These are phyloP conservation scores for Siniperca knerii DNA, from an alignment of 2,113 vertebrate species.

Conservation along the genomic window DNA sequence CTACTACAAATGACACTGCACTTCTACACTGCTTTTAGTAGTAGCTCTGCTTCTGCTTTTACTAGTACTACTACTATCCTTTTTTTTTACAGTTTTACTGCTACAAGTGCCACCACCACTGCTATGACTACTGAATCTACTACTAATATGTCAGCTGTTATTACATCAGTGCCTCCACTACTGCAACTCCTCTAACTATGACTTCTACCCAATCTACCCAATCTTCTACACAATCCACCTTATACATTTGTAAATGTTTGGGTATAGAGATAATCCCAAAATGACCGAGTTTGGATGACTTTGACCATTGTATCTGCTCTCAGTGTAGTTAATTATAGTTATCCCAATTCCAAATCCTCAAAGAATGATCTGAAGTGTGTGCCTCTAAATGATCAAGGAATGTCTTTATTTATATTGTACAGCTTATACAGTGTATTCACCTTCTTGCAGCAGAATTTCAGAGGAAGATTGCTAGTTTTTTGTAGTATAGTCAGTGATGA, in stretches of 20 bases:
- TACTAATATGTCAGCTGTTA: not conserved
- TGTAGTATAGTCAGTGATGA: not conserved
- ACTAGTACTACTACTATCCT: not conserved
- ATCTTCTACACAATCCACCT: too few relatives aligned
- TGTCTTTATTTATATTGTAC: not conserved
- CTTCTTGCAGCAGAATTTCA: not conserved
- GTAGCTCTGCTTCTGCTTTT: conserved; percentile 10
- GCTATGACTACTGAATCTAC: not conserved
- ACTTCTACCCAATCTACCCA: too few relatives aligned
- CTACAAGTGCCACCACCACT: not conserved
- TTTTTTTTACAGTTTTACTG: not conserved
- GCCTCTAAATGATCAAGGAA: not conserved
- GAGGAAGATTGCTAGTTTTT: not conserved
- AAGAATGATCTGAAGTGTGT: not conserved
- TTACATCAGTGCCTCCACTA: not conserved
- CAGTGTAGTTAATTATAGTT: not conserved
- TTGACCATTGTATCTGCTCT: not conserved
- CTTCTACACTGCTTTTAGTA: too few relatives aligned
- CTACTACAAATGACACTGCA: not conserved
- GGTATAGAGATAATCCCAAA: not conserved
- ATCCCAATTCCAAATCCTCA: not conserved
- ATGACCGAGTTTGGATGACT: not conserved
- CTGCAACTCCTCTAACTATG: not conserved
- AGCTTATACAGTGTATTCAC: not conserved
- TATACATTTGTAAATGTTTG: not conserved